Evolutionary conservation across 2,888 invertebrate genomes (phyloP), one percentile per base, ranked within the genome.

Genomic region (Antitype chi): DNA sequence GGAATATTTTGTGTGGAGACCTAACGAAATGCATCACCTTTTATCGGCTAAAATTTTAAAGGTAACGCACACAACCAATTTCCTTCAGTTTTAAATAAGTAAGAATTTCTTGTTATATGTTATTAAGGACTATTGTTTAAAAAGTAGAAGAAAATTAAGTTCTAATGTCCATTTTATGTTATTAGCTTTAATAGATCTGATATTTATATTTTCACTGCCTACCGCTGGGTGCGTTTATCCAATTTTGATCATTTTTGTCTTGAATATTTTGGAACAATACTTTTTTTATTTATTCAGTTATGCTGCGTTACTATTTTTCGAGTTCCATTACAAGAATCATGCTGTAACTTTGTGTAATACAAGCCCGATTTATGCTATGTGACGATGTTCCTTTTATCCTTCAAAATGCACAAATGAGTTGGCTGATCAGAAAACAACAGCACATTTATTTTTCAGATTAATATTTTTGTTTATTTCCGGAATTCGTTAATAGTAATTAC

Each of bases 1-100:
- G 13, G 9, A 20, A 53, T 55, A 77, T 59, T 55, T 55, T 62
- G n/a, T 57, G 15, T 25, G 43, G 4, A 47, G n/a, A n/a, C n/a
- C 5, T 55, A 15, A 20, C 28, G 69, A 81, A 75, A 80, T 49
- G 70, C 80, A 69, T 70, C 74, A 53, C 74, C 80, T 69, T 79
- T 79, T 79, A 79, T 62, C 9, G 20, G 17, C 38, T 20, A 63
- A 64, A 0, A 52, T 66, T 28, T 47, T 60, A 6, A 70, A 28
- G 23, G 0, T 49, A 25, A 52, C 8, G 59, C 23, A 38, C 17
- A 52, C 38, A 64, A 43, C 15, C 23, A 38, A 43, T 52, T 53
- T 23, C 28, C 9, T 64, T 64, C 15, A 64, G 28, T 49, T 64
- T 74, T 57, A 57, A 57, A 23, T 20, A 52, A 57, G 25, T 20